A percentile compares a stretch with the other conserved stretches of the same genome.
These are phyloP conservation scores for Morpho deidamia DNA, from an alignment of 2,888 invertebrate genomes.

Conservation along the genomic window DNA sequence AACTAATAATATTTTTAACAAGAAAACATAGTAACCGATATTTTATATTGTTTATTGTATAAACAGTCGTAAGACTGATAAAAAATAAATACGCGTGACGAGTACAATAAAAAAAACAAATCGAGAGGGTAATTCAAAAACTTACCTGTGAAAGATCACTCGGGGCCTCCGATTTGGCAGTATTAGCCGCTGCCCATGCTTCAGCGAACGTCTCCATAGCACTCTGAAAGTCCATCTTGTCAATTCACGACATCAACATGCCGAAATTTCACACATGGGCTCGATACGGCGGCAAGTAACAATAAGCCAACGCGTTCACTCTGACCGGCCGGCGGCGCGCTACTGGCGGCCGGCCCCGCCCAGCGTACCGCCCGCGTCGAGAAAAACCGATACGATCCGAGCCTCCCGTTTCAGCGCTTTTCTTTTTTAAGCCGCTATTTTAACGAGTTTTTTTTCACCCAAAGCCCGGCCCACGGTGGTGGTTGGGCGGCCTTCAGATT, in stretches of 20 bases:
- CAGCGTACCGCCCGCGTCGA: conserved; percentile 69
- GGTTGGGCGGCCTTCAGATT: conserved; percentile 74
- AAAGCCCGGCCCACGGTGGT: conserved; percentile 71
- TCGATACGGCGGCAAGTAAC: conserved; percentile 40
- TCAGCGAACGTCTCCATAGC: conserved; percentile 99
- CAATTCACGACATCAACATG: conserved; percentile 73
- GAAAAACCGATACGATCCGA: conserved; percentile 76
- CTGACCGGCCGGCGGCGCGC: conserved; percentile 81
- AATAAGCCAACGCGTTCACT: conserved; percentile 50
- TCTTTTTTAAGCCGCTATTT: conserved; percentile 78
- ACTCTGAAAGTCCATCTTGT: conserved; percentile 97
- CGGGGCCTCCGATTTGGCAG: conserved; percentile 81
- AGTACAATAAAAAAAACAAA: neutral
- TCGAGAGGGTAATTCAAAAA: conserved; percentile 19
- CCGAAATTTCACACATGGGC: conserved; percentile 68
- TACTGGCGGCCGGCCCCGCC: conserved; percentile 75
- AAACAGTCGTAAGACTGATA: neutral
- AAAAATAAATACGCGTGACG: neutral
- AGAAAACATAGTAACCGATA: too few species aligned
- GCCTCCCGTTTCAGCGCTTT: conserved; percentile 78
- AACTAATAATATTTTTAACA: too few species aligned
- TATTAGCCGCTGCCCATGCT: conserved; percentile 94
- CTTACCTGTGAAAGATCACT: conserved; percentile 84
- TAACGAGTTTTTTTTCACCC: conserved; percentile 69
- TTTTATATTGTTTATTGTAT: too few species aligned